Conservation (phyloP, 2,888 invertebrate species). For the Pseudococcus jackbeardsleyi region DNA sequence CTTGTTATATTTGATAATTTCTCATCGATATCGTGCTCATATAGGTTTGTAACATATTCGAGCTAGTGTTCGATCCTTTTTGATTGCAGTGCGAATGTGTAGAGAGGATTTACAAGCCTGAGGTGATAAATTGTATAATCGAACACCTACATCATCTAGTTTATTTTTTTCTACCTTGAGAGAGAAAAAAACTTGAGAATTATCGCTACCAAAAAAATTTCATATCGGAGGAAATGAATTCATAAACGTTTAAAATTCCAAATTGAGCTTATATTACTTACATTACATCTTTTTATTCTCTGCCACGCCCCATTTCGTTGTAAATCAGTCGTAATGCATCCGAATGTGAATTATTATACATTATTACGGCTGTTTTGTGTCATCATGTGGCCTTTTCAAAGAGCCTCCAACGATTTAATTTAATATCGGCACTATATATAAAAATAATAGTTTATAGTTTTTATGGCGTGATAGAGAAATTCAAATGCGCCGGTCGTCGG, state of each 20-base stretch:
- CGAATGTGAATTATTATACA: constrained; percentile 33
- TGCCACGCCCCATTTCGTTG: not conserved
- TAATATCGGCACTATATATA: constrained; percentile 41
- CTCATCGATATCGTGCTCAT: not conserved
- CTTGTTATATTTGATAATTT: not conserved
- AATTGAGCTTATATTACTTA: not conserved
- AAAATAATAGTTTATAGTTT: constrained; percentile 38
- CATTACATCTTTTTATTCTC: not conserved
- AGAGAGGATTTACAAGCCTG: not conserved
- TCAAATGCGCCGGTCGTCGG: constrained; percentile 34
- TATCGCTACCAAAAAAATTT: not conserved
- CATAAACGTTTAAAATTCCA: constrained; percentile 4
- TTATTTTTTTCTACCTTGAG: not conserved
- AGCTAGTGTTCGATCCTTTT: not conserved
- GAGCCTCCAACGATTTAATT: constrained; percentile 27
- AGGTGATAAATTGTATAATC: not conserved
- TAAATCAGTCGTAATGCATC: constrained; percentile 37
- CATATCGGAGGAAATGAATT: not conserved
- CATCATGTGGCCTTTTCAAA: constrained; percentile 25
- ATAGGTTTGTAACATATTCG: not conserved
- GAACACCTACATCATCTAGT: not conserved
- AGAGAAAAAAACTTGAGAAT: constrained; percentile 2
- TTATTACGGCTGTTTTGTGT: constrained; percentile 41
- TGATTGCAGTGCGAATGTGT: not conserved
- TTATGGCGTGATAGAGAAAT: constrained; percentile 33